These are phyloP conservation scores for Philotrypesis tridentata DNA, from an alignment of 1,140 invertebrate genomes.

Conservation along the genomic window DNA sequence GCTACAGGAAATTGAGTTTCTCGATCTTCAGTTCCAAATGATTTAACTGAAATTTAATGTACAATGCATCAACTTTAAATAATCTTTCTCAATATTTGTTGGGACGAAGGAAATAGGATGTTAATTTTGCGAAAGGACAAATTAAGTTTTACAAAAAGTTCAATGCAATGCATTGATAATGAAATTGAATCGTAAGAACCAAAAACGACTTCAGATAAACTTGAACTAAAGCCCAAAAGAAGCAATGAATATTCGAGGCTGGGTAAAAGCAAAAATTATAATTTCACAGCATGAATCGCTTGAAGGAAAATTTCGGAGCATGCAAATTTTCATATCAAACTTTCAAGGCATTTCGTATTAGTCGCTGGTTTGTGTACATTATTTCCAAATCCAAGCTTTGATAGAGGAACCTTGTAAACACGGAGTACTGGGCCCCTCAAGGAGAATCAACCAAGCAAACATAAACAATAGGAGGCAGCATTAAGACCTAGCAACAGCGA, in stretches of 20 bases:
- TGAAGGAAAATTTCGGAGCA: conserved; percentile 5
- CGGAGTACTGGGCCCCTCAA: conserved; percentile 26
- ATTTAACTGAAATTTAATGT: conserved; percentile 86
- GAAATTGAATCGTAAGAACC: not conserved
- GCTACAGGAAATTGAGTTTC: conserved; percentile 94
- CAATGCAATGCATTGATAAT: too few relatives aligned
- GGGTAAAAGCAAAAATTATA: conserved; percentile 13
- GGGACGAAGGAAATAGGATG: conserved; percentile 25
- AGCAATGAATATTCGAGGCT: not conserved
- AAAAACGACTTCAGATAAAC: not conserved
- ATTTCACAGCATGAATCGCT: conserved; percentile 1
- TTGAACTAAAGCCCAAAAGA: not conserved
- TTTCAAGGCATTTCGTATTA: not conserved
- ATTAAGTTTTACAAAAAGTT: too few relatives aligned
- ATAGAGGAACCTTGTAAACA: conserved; percentile 30
- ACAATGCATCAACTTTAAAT: not conserved
- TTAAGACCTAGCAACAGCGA: not conserved
- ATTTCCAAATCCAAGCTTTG: conserved; percentile 1
- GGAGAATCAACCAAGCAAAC: conserved; percentile 36
- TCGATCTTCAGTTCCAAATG: conserved; percentile 98
- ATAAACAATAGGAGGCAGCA: conserved; percentile 27
- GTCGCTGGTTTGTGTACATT: conserved; percentile 12
- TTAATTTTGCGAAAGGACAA: too few relatives aligned
- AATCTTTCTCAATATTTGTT: not conserved
- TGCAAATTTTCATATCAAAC: conserved; percentile 4